Evolutionary conservation across 1,140 invertebrate species (phyloP).

Genomic region (Bactericera cockerelli): DNA sequence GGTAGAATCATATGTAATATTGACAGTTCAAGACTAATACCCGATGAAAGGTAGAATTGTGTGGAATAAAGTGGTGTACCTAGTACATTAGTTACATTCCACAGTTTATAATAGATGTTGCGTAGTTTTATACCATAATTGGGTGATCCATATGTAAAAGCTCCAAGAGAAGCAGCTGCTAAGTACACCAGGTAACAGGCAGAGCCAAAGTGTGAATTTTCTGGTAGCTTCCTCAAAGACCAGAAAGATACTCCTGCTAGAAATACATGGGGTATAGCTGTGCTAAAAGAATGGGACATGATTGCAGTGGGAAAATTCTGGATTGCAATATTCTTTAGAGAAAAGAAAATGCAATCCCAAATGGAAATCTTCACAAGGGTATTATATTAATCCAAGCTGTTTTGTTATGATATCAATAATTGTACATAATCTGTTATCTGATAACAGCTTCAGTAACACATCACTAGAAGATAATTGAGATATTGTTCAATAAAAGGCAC

Average conservation of each 20-base stretch:
- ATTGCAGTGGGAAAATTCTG: too few species aligned
- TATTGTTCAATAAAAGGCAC: too few species aligned
- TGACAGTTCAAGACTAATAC: neutral
- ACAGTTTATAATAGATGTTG: neutral
- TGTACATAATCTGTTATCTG: too few species aligned
- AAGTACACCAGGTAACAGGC: neutral
- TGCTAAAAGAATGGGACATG: slow-evolving; percentile 7
- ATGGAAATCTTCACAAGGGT: too few species aligned
- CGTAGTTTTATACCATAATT: slow-evolving; percentile 1
- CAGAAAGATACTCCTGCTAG: neutral
- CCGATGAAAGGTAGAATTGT: neutral
- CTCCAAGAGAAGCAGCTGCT: neutral
- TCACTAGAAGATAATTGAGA: too few species aligned
- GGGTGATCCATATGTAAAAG: neutral
- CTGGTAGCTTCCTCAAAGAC: neutral
- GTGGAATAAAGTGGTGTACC: neutral
- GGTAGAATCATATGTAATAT: slow-evolving; percentile 1
- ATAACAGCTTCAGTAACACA: too few species aligned
- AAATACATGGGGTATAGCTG: neutral
- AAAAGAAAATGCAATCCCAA: too few species aligned
- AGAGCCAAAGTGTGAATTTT: neutral
- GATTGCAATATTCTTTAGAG: too few species aligned
- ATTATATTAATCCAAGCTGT: too few species aligned
- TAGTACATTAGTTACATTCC: neutral
- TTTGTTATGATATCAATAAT: too few species aligned